Evolutionary conservation across 2,113 vertebrate species (phyloP).

Genomic region (Zapus hudsonius): DNA sequence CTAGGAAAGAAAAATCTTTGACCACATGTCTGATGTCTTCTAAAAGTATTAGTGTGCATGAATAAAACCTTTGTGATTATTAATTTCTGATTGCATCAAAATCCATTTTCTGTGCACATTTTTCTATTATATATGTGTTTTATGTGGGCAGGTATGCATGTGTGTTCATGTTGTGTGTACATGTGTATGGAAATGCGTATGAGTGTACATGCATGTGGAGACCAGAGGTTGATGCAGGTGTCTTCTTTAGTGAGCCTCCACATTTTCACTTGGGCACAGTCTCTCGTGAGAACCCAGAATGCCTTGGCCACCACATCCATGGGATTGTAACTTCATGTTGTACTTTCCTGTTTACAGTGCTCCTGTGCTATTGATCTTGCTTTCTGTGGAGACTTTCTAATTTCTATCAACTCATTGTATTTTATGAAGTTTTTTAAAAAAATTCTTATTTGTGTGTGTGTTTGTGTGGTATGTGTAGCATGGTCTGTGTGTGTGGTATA

Average conservation of each 20-base stretch:
- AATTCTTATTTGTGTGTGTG: too few relatives aligned
- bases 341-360: slow-evolving; percentile 4
- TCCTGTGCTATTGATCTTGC: not conserved
- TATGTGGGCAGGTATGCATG: too few relatives aligned
- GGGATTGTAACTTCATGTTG: not conserved
- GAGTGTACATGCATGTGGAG: too few relatives aligned
- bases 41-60: not conserved
- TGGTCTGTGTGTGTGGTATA: too few relatives aligned
- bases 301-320: slow-evolving; percentile 1
- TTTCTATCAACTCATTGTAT: not conserved
- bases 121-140: not conserved
- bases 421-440: too few relatives aligned
- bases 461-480: too few relatives aligned
- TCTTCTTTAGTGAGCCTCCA: too few relatives aligned
- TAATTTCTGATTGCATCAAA: slow-evolving; percentile 25
- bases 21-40: not conserved
- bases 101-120: not conserved
- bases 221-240: too few relatives aligned
- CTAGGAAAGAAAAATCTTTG: not conserved
- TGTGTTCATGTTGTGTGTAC: too few relatives aligned
- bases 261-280: too few relatives aligned
- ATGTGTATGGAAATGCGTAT: too few relatives aligned
- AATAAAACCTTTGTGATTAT: not conserved
- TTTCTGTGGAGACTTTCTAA: not conserved
- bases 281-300: too few relatives aligned